Evolutionary conservation across 1,140 invertebrate species (phyloP), one percentile per base, ranked within the genome.

Genomic region (Gonioctena quinquepunctata): DNA sequence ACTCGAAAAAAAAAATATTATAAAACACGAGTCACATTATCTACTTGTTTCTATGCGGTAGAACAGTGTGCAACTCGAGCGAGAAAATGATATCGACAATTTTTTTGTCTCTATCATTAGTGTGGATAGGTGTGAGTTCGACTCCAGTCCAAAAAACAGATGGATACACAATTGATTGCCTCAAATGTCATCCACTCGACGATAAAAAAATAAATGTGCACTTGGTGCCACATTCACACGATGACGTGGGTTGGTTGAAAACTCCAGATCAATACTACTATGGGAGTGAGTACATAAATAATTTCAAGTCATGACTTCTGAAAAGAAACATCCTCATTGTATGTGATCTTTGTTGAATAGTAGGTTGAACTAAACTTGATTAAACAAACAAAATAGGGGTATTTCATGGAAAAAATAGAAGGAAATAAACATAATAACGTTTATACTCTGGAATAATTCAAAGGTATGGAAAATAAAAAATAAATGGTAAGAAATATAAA

Each of bases 201-300:
- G 52, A 74, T 7, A 82, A 81, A 16, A 80, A 78, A 42, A 72
- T 90, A 11, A 93, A 93, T 80, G 88, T 93, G 0, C 92, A 93
- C 77, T 74, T 93, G 1, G 86, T 92, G 0, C 83, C 90, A 1
- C 89, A 89, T 73, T 86, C 86, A 2, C 92, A 94, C 80, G 90
- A 93, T 85, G 93, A 94, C 83, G 91, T 93, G 0, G 93, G 93
- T 1, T 94, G 93, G 93, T 83, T 93, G 18, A 93, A 93, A 83
- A 94, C 92, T 3, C 89, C 92, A 25, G 92, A 94, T 79, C 88
- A 94, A 79, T 94, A 94, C 80, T 94, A 89, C 76, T 90, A 89
- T 79, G 91, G 91, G 80, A 84, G 88, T 88, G 80, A 84, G 84
- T 81, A 85, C n/a, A 56, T n/a, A 23, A 19, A 23, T 62, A 11